A percentile compares a stretch with the other conserved stretches of the same genome.
Conservation (phyloP, 1,140 invertebrate genomes). For the Zaprionus gabonicus region DNA sequence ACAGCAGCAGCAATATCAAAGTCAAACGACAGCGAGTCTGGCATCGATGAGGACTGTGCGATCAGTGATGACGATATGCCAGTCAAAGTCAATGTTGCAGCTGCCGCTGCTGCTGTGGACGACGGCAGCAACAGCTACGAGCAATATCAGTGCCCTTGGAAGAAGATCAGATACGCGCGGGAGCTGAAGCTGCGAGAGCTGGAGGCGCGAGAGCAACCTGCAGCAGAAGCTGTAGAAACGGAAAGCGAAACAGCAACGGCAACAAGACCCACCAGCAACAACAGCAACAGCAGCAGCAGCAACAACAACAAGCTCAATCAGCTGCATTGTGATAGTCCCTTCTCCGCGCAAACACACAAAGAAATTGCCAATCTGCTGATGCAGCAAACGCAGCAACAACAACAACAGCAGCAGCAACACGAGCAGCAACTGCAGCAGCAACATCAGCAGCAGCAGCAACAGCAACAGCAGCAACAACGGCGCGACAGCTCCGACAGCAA, state of each 20-base stretch:
- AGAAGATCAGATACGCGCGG: constrained; percentile 81
- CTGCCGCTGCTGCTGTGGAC: constrained; percentile 17
- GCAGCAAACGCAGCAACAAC: constrained; percentile 66
- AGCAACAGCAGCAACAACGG: constrained; percentile 71
- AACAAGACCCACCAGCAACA: constrained; percentile 31
- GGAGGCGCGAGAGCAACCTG: constrained; percentile 40
- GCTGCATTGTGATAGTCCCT: constrained; percentile 75
- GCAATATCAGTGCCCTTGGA: constrained; percentile 83
- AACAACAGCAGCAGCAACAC: constrained; percentile 47
- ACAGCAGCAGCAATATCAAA: constrained; percentile 71
- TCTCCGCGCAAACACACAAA: constrained; percentile 81
- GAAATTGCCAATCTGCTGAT: constrained; percentile 77
- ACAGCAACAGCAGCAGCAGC: constrained; percentile 42
- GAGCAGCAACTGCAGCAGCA: constrained; percentile 60
- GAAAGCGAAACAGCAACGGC: constrained; percentile 17
- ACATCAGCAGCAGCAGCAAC: constrained; percentile 45
- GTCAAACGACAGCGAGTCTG: constrained; percentile 77
- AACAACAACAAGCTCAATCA: constrained; percentile 62
- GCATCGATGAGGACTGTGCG: constrained; percentile 72
- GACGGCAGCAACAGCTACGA: constrained; percentile 53
- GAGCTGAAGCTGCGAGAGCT: constrained; percentile 80
- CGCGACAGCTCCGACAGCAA: constrained; percentile 83
- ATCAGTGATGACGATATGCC: constrained; percentile 67
- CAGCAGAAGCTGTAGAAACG: constrained; percentile 33
- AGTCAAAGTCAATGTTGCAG: constrained; percentile 20